A percentile compares a stretch with the other conserved stretches of the same genome.
These are phyloP conservation scores for Chiridota heheva DNA, from an alignment of 35 echinoderm and acorn worm genomes.

Conservation along the genomic window DNA sequence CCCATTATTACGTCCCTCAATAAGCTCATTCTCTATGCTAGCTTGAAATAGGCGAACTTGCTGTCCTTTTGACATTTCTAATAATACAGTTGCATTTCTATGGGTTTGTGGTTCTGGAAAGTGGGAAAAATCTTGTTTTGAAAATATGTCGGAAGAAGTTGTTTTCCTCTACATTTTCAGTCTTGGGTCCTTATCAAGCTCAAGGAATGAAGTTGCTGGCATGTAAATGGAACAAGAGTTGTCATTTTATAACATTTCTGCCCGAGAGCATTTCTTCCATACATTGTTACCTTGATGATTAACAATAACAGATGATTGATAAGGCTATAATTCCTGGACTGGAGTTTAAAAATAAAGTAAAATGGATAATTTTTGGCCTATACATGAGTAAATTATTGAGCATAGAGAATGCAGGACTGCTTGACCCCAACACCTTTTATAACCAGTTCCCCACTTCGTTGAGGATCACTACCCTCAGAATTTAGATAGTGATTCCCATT, in stretches of 20 bases:
- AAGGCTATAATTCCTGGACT: constrained; percentile 19
- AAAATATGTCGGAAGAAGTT: too few relatives aligned
- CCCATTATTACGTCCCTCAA: too few relatives aligned
- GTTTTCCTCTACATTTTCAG: too few relatives aligned
- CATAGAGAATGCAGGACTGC: not conserved
- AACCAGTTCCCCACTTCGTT: not conserved
- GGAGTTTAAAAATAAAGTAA: constrained; percentile 7
- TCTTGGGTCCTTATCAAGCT: too few relatives aligned
- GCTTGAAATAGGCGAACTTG: too few relatives aligned
- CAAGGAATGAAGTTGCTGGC: too few relatives aligned
- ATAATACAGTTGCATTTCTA: too few relatives aligned
- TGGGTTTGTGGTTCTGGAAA: too few relatives aligned
- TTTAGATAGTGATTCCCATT: not conserved
- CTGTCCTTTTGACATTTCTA: too few relatives aligned
- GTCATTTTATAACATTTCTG: not conserved
- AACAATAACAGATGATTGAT: not conserved
- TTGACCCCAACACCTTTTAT: not conserved
- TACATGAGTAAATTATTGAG: not conserved
- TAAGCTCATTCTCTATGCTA: too few relatives aligned
- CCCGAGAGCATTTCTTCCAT: not conserved
- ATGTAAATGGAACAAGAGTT: too few relatives aligned
- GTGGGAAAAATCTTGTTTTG: too few relatives aligned
- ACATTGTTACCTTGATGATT: not conserved
- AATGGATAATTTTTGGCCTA: not conserved
- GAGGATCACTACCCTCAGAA: not conserved